phyloP scores from a whole-genome alignment of 1,140 invertebrate genomes.

The Musca vetustissima region DNA sequence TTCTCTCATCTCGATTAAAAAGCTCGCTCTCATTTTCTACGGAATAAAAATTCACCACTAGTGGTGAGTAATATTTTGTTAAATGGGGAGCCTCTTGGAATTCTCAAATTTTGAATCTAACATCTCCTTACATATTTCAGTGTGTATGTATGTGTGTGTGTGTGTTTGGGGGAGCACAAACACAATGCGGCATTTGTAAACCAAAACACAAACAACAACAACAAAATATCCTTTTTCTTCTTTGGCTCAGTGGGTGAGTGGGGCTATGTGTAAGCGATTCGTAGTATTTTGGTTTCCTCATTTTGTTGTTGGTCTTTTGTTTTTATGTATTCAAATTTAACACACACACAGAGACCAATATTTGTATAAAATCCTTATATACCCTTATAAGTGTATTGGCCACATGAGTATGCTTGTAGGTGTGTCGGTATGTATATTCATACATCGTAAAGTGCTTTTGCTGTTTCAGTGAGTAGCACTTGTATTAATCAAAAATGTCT shows the following conservation, averaged over 20 bases:
- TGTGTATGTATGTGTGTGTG: background rate
- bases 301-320: no score
- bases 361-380: no score
- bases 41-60: background rate
- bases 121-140: background rate
- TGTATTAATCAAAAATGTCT: constrained; percentile 35
- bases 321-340: background rate
- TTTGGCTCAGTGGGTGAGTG: no score
- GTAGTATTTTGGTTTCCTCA: background rate
- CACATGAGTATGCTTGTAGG: no score
- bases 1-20: background rate
- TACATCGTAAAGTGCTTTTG: constrained; percentile 13
- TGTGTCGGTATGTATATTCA: background rate
- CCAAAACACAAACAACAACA: no score
- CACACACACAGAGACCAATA: background rate
- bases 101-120: no score
- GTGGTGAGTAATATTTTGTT: constrained; percentile 2
- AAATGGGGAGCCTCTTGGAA: background rate
- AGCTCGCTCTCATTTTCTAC: background rate
- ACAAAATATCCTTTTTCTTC: no score
- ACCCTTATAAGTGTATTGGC: background rate
- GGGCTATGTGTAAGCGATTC: background rate
- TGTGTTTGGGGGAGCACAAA: background rate
- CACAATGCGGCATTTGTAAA: no score
- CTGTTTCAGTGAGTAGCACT: constrained; percentile 27